phyloP scores from a whole-genome alignment of 64 coral and sea anemone species.

The Stichodactyla mertensii region DNA sequence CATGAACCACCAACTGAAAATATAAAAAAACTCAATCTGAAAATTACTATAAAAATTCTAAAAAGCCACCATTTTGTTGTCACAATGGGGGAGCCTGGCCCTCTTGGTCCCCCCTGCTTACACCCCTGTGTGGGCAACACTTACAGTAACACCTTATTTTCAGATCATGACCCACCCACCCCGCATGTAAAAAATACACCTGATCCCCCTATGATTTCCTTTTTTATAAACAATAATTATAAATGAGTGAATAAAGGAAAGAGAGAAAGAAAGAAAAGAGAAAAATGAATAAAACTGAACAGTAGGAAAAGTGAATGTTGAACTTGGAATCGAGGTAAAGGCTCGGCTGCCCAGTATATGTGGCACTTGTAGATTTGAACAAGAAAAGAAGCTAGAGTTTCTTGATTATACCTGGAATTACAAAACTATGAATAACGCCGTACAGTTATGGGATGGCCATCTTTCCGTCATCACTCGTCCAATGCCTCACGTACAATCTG shows the following conservation, averaged over 20 bases:
- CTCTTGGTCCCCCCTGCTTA: too few species aligned
- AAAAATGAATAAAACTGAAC: not conserved
- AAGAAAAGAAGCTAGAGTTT: not conserved
- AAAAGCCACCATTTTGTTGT: too few species aligned
- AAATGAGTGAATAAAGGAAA: not conserved
- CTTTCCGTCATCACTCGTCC: conserved; percentile 81
- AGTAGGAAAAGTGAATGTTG: too few species aligned
- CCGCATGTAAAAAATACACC: too few species aligned
- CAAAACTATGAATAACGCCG: conserved; percentile 68
- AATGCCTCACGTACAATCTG: conserved; percentile 66
- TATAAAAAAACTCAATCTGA: not conserved
- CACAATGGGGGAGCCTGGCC: too few species aligned
- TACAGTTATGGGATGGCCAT: conserved; percentile 76
- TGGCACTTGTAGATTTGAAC: not conserved
- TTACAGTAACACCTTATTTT: too few species aligned
- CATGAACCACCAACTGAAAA: not conserved
- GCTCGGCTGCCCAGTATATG: not conserved
- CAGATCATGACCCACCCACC: too few species aligned
- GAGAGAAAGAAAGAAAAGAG: not conserved
- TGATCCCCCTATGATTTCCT: too few species aligned
- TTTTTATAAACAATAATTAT: not conserved
- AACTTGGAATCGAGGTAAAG: not conserved
- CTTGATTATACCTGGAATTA: not conserved
- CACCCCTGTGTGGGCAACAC: too few species aligned
- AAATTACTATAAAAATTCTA: too few species aligned